Evolutionary conservation across 2,113 vertebrate genomes (phyloP).

Genomic region (Hydrolagus affinis): DNA sequence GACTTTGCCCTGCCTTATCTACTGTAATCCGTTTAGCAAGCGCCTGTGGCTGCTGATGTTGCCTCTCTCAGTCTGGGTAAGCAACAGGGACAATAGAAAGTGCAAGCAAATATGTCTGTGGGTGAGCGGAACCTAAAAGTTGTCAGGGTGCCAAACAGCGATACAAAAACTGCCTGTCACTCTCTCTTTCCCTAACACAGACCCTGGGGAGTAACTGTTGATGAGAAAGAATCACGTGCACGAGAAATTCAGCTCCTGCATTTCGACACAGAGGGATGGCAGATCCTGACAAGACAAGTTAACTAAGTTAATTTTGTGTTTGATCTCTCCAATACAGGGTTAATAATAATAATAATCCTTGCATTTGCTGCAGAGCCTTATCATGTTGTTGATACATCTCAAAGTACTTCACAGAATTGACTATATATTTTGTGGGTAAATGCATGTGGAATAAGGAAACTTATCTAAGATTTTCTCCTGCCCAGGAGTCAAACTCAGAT

Average conservation of each 20-base stretch:
- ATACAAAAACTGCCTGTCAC: not conserved
- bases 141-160: not conserved
- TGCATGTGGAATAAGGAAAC: too few relatives aligned
- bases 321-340: too few relatives aligned
- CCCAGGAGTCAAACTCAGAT: too few relatives aligned
- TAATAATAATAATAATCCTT: too few relatives aligned
- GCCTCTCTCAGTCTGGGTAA: not conserved
- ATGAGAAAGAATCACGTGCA: not conserved
- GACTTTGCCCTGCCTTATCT: not conserved
- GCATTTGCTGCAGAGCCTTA: too few relatives aligned
- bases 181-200: not conserved
- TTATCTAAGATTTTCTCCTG: too few relatives aligned
- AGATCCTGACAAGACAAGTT: too few relatives aligned
- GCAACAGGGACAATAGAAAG: not conserved
- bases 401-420: too few relatives aligned
- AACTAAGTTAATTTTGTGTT: too few relatives aligned
- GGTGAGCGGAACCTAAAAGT: not conserved
- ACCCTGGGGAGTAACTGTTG: not conserved
- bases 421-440: too few relatives aligned
- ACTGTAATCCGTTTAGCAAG: not conserved
- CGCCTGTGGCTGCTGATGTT: not conserved
- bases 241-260: not conserved
- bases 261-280: too few relatives aligned
- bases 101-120: not conserved
- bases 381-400: too few relatives aligned